Conservation (phyloP, 2,888 invertebrate species). For the Yponomeuta sedellus region DNA sequence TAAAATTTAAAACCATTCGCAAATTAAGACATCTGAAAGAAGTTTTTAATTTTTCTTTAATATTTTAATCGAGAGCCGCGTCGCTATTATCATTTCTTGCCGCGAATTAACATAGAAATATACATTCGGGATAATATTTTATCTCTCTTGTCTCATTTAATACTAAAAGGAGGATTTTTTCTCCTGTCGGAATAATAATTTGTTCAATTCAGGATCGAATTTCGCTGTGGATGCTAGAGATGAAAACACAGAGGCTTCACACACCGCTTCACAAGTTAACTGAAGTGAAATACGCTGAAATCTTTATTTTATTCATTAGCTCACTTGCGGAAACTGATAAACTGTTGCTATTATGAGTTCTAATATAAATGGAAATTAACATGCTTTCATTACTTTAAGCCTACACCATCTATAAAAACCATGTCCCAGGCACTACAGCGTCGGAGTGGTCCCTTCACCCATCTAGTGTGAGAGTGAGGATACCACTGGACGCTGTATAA, state of each 20-base stretch:
- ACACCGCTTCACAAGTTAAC: no score
- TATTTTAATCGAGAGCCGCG: constrained; percentile 34
- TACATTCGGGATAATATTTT: constrained; percentile 28
- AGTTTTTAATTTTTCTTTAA: constrained; percentile 34
- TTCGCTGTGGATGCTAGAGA: not conserved
- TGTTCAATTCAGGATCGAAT: constrained; percentile 4
- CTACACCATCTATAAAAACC: no score
- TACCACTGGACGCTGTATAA: no score
- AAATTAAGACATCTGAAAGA: constrained; percentile 4
- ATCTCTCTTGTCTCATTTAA: constrained; percentile 10
- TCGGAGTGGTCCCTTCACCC: no score
- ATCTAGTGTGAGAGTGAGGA: no score
- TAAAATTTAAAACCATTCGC: not conserved
- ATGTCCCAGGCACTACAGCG: no score
- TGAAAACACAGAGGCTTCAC: not conserved
- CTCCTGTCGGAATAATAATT: constrained; percentile 11
- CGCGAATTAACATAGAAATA: constrained; percentile 45
- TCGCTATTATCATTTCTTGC: constrained; percentile 41
- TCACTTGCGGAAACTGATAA: no score
- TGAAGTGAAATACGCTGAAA: no score
- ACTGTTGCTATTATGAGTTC: no score
- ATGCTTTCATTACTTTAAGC: no score
- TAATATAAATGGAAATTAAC: no score
- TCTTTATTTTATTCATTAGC: no score
- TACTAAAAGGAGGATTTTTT: not conserved